A percentile compares a stretch with the other conserved stretches of the same genome.
Evolutionary conservation across 2,797 vertebrate species (phyloP).

Genomic region (Siniperca scherzeri): DNA sequence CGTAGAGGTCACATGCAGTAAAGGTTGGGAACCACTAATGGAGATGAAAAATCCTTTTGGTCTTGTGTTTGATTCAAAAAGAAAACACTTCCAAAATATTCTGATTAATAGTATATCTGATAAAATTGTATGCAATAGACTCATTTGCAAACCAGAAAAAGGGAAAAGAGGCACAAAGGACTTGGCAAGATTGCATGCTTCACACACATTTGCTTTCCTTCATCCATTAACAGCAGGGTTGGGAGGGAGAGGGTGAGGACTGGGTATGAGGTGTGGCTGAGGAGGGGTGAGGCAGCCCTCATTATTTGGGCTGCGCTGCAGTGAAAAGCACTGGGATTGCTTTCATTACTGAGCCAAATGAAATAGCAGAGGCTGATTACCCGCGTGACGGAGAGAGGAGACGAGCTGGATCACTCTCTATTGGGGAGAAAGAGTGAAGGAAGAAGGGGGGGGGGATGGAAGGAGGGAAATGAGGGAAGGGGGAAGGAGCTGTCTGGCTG

Average conservation of each 20-base stretch:
- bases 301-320: conserved; percentile 84
- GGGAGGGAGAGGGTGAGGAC: conserved; percentile 67
- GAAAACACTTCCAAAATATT: conserved; percentile 21
- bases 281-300: conserved; percentile 72
- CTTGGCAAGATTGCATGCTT: conserved; percentile 64
- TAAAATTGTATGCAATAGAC: conserved; percentile 48
- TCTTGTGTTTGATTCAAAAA: conserved; percentile 25
- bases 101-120: conserved; percentile 31
- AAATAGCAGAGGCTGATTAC: conserved; percentile 86
- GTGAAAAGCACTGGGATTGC: conserved; percentile 86
- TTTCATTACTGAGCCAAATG: conserved; percentile 88
- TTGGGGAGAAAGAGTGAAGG: conserved; percentile 59
- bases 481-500: conserved; percentile 45
- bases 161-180: conserved; percentile 72
- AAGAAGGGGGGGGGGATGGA: not conserved
- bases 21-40: not conserved
- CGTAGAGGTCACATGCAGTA: conserved; percentile 6
- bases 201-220: conserved; percentile 72
- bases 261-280: conserved; percentile 61
- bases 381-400: conserved; percentile 81
- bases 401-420: conserved; percentile 72
- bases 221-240: conserved; percentile 79
- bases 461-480: not conserved
- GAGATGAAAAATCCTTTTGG: not conserved
- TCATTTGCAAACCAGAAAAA: conserved; percentile 43